These are phyloP conservation scores for Oxyruncus cristatus DNA, from an alignment of 2,113 vertebrate genomes.

Conservation along the genomic window DNA sequence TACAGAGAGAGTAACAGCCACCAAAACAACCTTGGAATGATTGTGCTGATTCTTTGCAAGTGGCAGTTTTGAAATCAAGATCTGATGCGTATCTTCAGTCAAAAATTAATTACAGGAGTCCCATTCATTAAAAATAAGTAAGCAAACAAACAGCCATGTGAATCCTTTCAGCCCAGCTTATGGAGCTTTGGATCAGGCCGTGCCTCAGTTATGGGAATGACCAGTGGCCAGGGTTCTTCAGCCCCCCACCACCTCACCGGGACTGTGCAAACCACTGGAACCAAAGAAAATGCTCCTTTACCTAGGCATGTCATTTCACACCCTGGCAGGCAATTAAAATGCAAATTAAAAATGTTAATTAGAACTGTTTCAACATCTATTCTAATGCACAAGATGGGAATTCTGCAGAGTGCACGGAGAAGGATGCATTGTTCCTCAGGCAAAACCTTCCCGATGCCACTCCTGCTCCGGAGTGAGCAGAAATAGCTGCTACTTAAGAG, in stretches of 20 bases:
- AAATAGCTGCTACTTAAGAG: neutral
- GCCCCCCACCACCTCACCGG: accelerated
- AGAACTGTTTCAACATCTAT: constrained; percentile 60
- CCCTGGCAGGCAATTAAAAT: constrained; percentile 70
- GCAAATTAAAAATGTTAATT: constrained; percentile 72
- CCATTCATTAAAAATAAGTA: neutral
- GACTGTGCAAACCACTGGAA: neutral
- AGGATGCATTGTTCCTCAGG: constrained; percentile 39
- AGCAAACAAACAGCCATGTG: neutral
- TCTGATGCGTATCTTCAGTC: neutral
- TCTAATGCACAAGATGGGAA: constrained; percentile 50
- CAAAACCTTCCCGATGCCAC: neutral
- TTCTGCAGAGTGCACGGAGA: neutral
- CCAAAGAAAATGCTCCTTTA: neutral
- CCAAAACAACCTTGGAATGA: neutral
- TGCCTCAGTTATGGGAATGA: neutral
- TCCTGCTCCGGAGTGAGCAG: neutral
- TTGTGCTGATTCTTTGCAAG: neutral
- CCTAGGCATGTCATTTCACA: constrained; percentile 46
- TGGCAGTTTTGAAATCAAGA: constrained; percentile 2
- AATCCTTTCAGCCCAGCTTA: neutral
- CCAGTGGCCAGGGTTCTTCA: neutral
- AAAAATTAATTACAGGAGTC: neutral
- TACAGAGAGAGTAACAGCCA: neutral
- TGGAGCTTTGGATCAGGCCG: neutral